Conservation (phyloP, 2,113 vertebrate genomes). For the Oreochromis aureus region DNA sequence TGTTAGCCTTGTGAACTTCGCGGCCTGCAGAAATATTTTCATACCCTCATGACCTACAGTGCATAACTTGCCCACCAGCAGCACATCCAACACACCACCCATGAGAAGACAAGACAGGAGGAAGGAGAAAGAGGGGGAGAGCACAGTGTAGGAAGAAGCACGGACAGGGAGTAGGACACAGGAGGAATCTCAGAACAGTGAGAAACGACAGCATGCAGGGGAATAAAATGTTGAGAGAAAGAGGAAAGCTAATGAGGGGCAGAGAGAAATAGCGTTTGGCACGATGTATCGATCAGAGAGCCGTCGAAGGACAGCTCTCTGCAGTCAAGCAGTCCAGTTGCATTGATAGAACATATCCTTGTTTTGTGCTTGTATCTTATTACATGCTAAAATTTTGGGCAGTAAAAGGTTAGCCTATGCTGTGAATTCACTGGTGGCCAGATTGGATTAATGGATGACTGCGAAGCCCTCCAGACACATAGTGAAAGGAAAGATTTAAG, state of each 20-base stretch:
- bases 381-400: constrained; percentile 61
- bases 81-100: constrained; percentile 58
- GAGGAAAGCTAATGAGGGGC: constrained; percentile 61
- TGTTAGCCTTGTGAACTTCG: constrained; percentile 65
- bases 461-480: constrained; percentile 31
- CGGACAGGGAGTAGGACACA: constrained; percentile 32
- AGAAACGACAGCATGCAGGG: constrained; percentile 46
- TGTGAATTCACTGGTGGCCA: constrained; percentile 52
- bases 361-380: constrained; percentile 71
- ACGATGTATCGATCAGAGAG: constrained; percentile 56
- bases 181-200: constrained; percentile 13
- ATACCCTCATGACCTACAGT: constrained; percentile 61
- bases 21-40: constrained; percentile 58
- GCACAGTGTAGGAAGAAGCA: constrained; percentile 48
- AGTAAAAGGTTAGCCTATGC: constrained; percentile 48
- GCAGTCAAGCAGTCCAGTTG: constrained; percentile 63
- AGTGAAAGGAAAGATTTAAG: constrained; percentile 44
- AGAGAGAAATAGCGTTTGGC: constrained; percentile 58
- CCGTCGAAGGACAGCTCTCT: constrained; percentile 41
- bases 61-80: constrained; percentile 62
- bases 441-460: constrained; percentile 43
- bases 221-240: constrained; percentile 57
- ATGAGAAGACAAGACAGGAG: constrained; percentile 66
- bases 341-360: constrained; percentile 64
- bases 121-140: constrained; percentile 66